phyloP scores from a whole-genome alignment of 2,113 vertebrate genomes.

The Polypterus bichir region DNA sequence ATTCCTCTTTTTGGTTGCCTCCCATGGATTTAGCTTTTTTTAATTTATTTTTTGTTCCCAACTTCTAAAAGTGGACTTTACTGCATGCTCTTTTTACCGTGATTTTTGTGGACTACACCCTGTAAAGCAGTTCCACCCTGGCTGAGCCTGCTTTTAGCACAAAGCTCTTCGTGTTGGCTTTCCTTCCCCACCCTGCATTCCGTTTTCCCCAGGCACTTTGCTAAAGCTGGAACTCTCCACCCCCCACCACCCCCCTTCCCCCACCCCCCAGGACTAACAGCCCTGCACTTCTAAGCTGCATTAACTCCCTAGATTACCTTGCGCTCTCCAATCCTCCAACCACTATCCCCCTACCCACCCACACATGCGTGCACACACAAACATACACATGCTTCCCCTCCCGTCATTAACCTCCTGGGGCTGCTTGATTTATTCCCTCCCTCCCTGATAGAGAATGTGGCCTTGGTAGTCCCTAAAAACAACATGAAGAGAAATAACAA shows the following conservation, averaged over 20 bases:
- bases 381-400: slow-evolving; percentile 16
- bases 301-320: slow-evolving; percentile 62
- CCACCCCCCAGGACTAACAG: slow-evolving; percentile 10
- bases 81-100: slow-evolving; percentile 30
- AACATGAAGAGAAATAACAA: slow-evolving; percentile 48
- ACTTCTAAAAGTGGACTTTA: slow-evolving; percentile 20
- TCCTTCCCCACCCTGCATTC: slow-evolving; percentile 78
- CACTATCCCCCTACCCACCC: background rate
- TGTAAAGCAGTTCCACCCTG: slow-evolving; percentile 45
- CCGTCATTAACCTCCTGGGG: slow-evolving; percentile 30
- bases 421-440: slow-evolving; percentile 32
- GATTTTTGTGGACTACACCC: slow-evolving; percentile 37
- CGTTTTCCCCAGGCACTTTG: slow-evolving; percentile 60
- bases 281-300: slow-evolving; percentile 49
- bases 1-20: no score
- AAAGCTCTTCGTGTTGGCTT: slow-evolving; percentile 59
- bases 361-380: background rate
- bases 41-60: no score
- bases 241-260: slow-evolving; percentile 27
- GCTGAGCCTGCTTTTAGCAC: slow-evolving; percentile 64
- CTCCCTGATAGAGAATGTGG: slow-evolving; percentile 50
- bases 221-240: slow-evolving; percentile 39
- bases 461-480: slow-evolving; percentile 61
- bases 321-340: slow-evolving; percentile 48
- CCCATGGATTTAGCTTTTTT: no score